Base-by-base conservation (phyloP, 2,113 vertebrate species). In the Ardeotis arabs region DNA sequence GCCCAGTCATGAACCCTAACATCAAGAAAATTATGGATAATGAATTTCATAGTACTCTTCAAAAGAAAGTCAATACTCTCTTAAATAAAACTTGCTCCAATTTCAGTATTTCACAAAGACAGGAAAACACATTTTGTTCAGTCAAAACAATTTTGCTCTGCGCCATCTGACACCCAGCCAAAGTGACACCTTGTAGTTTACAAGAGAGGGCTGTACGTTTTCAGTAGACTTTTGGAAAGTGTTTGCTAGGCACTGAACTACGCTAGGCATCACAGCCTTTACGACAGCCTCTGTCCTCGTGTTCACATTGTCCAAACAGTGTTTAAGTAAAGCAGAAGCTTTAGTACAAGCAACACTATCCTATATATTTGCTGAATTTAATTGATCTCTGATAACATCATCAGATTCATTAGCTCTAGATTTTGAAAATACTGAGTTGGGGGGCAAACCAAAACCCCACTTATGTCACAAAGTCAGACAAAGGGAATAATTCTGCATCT, bases 171-270 rank as follows among this genome's bases (percentile, higher is more conserved):
- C 53, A 44, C 16, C 35, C n/a, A 55, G 10, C 21, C 18, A 13
- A 55, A 62, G 50, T 2, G 1, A 49, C 49, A 45, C 49, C 25
- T 39, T 23, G 20, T 22, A 22, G 24, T 49, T 49, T 59, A 39
- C 4, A 27, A 25, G 69, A 81, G 45, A 41, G n/a, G n/a, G 29
- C 50, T 52, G 25, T 25, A n/a, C 68, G 49, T 10, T 68, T 78
- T 63, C 0, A 0, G 23, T 2, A 60, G 64, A 19, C n/a, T 52
- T 79, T 9, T 24, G 60, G 49, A 31, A 79, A 63, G 28, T 3
- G 14, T 49, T 33, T 20, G 37, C n/a, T 74, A 7, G 44, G 64
- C 44, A n/a, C 69, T 33, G 28, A 70, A 19, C 73, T 44, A 2
- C 10, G 11, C 21, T 10, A 13, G 53, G 72, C 59, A 53, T 27